Evolutionary conservation across 35 echinoderm and acorn worm genomes (phyloP), one percentile per base, ranked within the genome.

Genomic region (Strongylocentrotus purpuratus): DNA sequence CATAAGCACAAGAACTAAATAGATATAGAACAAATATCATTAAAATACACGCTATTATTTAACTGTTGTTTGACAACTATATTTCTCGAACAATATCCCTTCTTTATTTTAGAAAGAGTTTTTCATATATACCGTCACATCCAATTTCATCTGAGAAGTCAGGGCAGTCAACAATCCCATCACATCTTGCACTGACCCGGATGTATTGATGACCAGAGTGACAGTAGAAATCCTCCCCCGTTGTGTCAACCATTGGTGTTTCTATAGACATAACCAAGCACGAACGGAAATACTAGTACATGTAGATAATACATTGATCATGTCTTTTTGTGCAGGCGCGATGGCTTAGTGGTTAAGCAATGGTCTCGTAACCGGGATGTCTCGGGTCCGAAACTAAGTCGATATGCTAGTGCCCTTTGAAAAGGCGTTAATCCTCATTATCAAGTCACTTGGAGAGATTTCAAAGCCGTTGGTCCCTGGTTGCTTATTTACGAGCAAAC

Each of bases 121-220:
- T 41, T 3, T 3, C 35, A 41, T 41, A 41, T 1, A 41, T 45
- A 89, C 87, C 87, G 20, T 89, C 87, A 25, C 87, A 89, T 45
- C 87, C 33, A 33, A 89, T 89, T 46, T 89, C 87, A 46, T 89
- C 87, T 15, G 87, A 89, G 87, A 89, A 89, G 87, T 89, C 87
- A 89, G 45, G 87, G 31, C 87, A 89, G 87, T 89, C 87, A 89
- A 46, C 87, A 7, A 89, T 46, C 32, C 45, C 33, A 45, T 89
- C 87, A 89, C 87, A 89, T 32, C 87, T 89, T 89, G 87, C 87
- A 4, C 12, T 25, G 0, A 45, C 33, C 20, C 87, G 87, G 87
- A 89, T 89, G 87, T 45, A 33, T 89, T 89, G 11, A 17, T 33
- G 12, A 18, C 87, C 32, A 45, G 87, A 89, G 33, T 89, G 2